Base-by-base conservation (phyloP, 2,888 invertebrate genomes). In the Drosophila prolongata region DNA sequence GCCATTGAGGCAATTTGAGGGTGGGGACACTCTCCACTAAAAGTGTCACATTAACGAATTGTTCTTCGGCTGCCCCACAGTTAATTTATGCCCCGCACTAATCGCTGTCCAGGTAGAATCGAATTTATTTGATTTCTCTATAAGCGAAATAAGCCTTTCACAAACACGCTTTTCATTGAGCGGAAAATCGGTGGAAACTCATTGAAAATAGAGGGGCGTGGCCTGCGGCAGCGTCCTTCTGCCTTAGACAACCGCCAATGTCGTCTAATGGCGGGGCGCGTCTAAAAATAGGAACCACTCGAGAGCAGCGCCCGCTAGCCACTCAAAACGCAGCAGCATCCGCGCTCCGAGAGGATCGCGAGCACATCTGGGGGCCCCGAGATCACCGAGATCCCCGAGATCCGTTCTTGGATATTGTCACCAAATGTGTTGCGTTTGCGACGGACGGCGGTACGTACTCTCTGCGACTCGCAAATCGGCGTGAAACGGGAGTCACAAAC, bases 41-140 rank as follows among this genome's bases (percentile, higher is more conserved):
- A 89, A 75, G 72, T 85, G 91, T 90, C 90, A 90, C 90, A 88
- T 90, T 86, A 90, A 79, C 81, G 81, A 90, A 90, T 87, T 90
- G 86, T 77, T 47, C 77, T 65, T 85, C 77, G 66, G 76, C 68
- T 80, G 72, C 71, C 68, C 76, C 74, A 24, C 49, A 43, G 50
- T 56, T 78, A 80, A 90, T 89, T 90, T 86, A 90, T 81, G 62
- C 69, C 35, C 55, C 38, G 27, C 72, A 52, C 58, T 85, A 79
- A 85, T 85, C 67, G 79, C 52, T 65, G 65, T 55, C 50, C 88
- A 83, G 83, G 83, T 83, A 87, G 58, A 53, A 50, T 70, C 52
- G 50, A 74, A 88, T 84, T 86, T 86, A 86, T 84, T 79, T 70
- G 74, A 79, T 56, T 77, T 59, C 59, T 50, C 57, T 47, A 43